Evolutionary conservation across 2,888 invertebrate genomes (phyloP), one percentile per base, ranked within the genome.

Genomic region (Acleris emargana): DNA sequence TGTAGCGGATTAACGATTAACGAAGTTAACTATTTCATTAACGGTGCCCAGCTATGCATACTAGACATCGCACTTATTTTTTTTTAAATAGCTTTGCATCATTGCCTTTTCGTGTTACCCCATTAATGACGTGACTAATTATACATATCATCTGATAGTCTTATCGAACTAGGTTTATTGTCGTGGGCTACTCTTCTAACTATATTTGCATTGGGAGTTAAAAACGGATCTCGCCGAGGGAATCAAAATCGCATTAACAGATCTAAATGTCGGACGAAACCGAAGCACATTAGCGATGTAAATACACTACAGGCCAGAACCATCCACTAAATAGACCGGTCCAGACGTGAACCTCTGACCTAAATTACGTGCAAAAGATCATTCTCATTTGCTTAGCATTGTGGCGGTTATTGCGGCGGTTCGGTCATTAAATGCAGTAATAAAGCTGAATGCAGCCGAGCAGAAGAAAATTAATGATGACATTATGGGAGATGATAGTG

Each of bases 251-350:
- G 50, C 54, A 17, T 55, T 28, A 38, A 25, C 43, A 25, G 22
- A 54, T 64, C 38, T 17, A 51, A 64, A 50, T 62, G 53, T 43
- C 43, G 43, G 50, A 57, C 57, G 58, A n/a, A 66, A 42, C 55
- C 64, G 47, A 62, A 69, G 62, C 68, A 51, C 70, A 73, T 75
- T 72, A 74, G 69, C 67, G 72, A 72, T 73, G 61, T 55, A 72
- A 74, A 77, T 76, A 68, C 64, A 73, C 70, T 62, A 72, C 68
- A 72, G 72, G 61, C 38, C 58, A 64, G 49, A 72, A 68, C 68
- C 68, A 67, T 38, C 64, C 68, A 73, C 62, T 62, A 22, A 50
- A 54, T 60, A 55, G 28, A 42, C 28, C 59, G 32, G 32, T 20
- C 43, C 17, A 42, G 42, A 42, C 25, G 59, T 49, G 49, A 54